phyloP scores from a whole-genome alignment of 2,797 vertebrate species.

The Sebastes taczanowskii region DNA sequence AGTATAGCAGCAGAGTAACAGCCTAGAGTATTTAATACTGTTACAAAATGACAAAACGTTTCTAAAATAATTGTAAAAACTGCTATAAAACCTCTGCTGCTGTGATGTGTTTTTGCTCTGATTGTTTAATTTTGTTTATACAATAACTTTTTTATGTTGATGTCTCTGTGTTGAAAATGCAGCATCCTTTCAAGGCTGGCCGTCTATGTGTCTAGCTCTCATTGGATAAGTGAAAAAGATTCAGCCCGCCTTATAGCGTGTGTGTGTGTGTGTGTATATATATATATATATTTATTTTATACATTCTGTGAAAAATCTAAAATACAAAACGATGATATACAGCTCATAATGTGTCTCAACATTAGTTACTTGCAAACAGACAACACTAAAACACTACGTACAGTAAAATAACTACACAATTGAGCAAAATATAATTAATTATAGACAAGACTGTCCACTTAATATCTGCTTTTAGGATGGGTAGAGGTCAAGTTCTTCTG shows the following conservation, averaged over 20 bases:
- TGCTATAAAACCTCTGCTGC: not conserved
- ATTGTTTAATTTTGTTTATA: not conserved
- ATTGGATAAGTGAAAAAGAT: not conserved
- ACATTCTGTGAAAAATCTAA: too few relatives aligned
- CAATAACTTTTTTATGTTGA: not conserved
- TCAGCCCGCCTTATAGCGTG: not conserved
- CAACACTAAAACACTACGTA: not conserved
- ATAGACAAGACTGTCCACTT: not conserved
- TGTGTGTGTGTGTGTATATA: too few relatives aligned
- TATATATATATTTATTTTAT: not conserved
- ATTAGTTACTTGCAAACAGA: not conserved
- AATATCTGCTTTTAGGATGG: not conserved
- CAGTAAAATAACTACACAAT: not conserved
- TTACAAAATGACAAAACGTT: not conserved
- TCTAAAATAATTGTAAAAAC: not conserved
- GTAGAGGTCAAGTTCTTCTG: not conserved
- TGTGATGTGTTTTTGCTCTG: not conserved
- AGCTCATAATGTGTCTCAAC: not conserved
- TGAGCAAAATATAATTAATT: not conserved
- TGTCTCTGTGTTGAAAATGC: not conserved
- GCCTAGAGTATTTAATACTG: not conserved
- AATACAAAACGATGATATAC: not conserved
- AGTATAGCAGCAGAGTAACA: not conserved
- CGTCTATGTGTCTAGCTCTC: too few relatives aligned
- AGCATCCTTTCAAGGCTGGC: not conserved